Evolutionary conservation across 2,113 vertebrate genomes (phyloP).

Genomic region (Gorsachius goisagi): DNA sequence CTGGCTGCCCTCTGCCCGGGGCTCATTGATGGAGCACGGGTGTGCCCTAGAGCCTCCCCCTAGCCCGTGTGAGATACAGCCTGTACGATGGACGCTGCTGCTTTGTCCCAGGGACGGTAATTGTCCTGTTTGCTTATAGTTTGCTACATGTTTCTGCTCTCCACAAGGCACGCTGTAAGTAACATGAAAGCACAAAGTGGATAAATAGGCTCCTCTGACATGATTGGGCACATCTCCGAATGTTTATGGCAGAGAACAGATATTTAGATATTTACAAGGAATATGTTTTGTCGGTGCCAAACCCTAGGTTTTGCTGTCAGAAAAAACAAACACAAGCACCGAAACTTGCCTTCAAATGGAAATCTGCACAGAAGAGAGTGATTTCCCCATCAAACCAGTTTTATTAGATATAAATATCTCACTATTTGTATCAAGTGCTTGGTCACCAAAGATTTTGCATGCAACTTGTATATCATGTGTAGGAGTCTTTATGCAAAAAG

Average conservation of each 20-base stretch:
- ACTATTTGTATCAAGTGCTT: conserved; percentile 64
- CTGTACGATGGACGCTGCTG: fast-evolving
- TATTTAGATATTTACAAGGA: conserved; percentile 66
- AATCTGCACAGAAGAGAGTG: conserved; percentile 48
- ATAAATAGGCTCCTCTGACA: conserved; percentile 34
- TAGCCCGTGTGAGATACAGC: fast-evolving
- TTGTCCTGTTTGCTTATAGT: neutral
- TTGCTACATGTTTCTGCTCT: neutral
- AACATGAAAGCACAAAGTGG: conserved; percentile 25
- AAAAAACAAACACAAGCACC: conserved; percentile 64
- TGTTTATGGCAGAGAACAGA: conserved; percentile 38
- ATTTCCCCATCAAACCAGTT: conserved; percentile 77
- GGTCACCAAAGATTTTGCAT: conserved; percentile 65
- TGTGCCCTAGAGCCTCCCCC: neutral
- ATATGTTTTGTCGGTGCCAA: conserved; percentile 61
- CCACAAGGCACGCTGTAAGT: neutral
- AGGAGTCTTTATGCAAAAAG: conserved; percentile 60
- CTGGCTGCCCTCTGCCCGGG: neutral
- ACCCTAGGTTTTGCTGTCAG: conserved; percentile 61
- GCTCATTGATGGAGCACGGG: fast-evolving
- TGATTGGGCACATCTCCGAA: conserved; percentile 49
- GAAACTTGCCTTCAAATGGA: conserved; percentile 70
- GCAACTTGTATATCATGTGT: conserved; percentile 63
- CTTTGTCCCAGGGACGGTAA: neutral
- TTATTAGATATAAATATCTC: conserved; percentile 78